Base-by-base conservation (phyloP, 2,888 invertebrate genomes). In the Limnephilus lunatus region DNA sequence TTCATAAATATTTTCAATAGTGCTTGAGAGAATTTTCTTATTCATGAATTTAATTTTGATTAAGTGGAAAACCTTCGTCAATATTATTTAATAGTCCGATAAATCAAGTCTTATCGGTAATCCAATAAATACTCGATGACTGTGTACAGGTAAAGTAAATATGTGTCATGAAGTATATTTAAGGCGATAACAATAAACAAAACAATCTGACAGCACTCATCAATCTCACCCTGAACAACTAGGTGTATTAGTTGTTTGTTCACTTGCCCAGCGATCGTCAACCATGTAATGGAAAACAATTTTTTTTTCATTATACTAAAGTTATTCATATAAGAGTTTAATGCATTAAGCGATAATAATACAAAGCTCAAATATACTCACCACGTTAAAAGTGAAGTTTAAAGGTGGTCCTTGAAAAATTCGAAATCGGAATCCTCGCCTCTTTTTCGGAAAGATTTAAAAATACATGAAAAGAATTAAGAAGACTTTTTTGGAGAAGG, bases 121-220 rank as follows among this genome's bases (percentile, higher is more conserved):
- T 68, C n/a, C 68, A 68, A 68, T 68, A 68, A 68, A 68, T 68
- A 68, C 68, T 68, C n/a, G 68, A 68, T 68, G 68, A 68, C 68
- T 68, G 68, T 68, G 25, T 25, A 68, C 68, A 68, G 68, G 68
- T n/a, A 25, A 68, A 68, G 68, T 68, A 25, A 68, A 68, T 68
- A 68, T 68, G 68, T 68, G 68, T 68, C 68, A n/a, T 68, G 68
- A 68, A 68, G 68, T n/a, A 68, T 68, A 68, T 25, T 68, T 68
- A 68, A 68, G 25, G 68, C n/a, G 68, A 68, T 68, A 68, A n/a
- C 68, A 68, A 68, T 68, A 68, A 68, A 68, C 68, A 68, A 25
- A n/a, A 68, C 68, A 68, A 68, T 68, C 68, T 68, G 68, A 68
- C 68, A 68, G 9, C 68, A n/a, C 68, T 25, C 68, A 68, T 68